A percentile compares a stretch with the other conserved stretches of the same genome.
Conservation (phyloP, 2,113 vertebrate species). For the Chlorocebus sabaeus region DNA sequence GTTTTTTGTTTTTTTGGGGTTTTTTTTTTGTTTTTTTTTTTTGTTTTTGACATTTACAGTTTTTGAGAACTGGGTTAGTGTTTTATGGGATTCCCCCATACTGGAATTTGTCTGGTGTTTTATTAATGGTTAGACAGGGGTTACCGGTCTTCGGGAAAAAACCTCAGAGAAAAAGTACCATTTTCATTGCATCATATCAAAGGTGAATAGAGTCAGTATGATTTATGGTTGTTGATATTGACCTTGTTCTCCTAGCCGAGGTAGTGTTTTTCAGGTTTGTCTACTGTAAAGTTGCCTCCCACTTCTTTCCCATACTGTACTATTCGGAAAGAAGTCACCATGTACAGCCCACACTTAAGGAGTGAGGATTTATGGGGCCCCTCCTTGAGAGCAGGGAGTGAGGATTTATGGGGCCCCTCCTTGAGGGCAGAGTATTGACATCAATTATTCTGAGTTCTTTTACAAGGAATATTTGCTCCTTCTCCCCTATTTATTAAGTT, state of each 20-base stretch:
- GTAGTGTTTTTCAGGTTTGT: background rate
- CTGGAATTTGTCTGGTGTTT: conserved; percentile 8
- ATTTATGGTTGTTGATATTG: background rate
- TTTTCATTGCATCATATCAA: background rate
- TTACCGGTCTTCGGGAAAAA: background rate
- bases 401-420: background rate
- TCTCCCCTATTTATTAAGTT: background rate
- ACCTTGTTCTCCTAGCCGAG: background rate
- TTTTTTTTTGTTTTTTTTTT: background rate
- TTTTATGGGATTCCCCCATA: background rate
- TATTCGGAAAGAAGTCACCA: background rate
- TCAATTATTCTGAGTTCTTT: background rate
- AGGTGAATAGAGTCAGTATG: background rate
- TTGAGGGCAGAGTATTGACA: background rate
- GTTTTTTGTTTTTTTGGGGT: background rate
- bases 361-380: background rate
- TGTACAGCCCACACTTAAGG: background rate
- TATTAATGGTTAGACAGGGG: background rate
- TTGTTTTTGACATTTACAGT: background rate
- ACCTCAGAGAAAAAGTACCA: background rate
- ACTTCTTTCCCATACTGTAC: background rate
- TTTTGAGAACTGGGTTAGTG: background rate
- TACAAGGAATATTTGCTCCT: background rate
- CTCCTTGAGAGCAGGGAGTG: background rate
- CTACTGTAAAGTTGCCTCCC: background rate